Conservation (phyloP, 1,140 invertebrate genomes). For the Sinella curviseta region DNA sequence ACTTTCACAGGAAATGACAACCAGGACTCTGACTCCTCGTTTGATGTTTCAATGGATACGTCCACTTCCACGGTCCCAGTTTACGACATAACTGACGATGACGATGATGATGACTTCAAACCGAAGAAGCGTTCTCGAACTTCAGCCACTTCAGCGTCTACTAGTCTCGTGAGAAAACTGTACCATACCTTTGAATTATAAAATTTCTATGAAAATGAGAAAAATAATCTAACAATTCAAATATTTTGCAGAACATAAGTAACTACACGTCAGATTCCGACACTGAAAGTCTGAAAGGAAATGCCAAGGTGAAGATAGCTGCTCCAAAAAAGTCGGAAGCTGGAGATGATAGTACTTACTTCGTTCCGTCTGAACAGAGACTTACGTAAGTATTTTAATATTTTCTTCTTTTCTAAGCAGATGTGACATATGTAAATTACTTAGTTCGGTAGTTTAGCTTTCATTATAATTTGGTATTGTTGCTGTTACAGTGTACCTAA, state of each 20-base stretch:
- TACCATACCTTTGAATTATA: not conserved
- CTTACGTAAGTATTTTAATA: slow-evolving; percentile 30
- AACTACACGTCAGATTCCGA: not conserved
- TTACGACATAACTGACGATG: slow-evolving; percentile 1
- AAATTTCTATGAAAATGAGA: not conserved
- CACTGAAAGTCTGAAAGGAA: not conserved
- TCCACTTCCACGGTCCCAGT: not conserved
- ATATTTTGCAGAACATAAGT: not conserved
- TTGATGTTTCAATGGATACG: not conserved
- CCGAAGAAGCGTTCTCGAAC: not conserved
- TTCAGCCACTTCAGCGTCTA: not conserved
- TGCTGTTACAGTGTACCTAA: slow-evolving; percentile 68
- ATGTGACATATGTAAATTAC: not conserved
- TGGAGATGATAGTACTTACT: not conserved
- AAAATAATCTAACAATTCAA: too few species aligned
- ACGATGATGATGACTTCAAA: slow-evolving; percentile 8
- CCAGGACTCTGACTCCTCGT: not conserved
- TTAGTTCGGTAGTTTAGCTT: too few species aligned
- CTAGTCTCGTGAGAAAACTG: not conserved
- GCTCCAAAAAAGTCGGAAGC: too few species aligned
- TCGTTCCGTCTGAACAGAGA: slow-evolving; percentile 19
- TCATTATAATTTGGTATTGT: too few species aligned
- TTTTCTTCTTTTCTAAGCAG: too few species aligned
- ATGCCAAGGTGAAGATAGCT: not conserved
- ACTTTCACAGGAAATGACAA: too few species aligned